These are phyloP conservation scores for Eudyptes chrysolophus DNA, from an alignment of 2,113 vertebrate genomes.

Conservation along the genomic window DNA sequence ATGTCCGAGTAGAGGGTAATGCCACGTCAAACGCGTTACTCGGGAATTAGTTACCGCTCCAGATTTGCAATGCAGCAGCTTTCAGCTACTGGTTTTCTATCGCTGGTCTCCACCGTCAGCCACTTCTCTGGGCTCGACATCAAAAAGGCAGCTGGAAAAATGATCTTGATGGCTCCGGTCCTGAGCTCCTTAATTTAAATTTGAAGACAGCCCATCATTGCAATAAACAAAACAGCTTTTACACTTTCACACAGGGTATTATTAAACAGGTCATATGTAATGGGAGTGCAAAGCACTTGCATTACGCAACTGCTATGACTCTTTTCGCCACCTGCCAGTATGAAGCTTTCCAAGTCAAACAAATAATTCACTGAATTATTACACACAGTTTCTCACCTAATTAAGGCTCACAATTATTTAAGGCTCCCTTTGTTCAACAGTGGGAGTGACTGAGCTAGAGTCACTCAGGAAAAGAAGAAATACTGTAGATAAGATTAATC, in stretches of 20 bases:
- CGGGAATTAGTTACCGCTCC: background rate
- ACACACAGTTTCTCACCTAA: background rate
- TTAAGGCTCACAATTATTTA: constrained; percentile 14
- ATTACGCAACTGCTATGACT: background rate
- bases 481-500: background rate
- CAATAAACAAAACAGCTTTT: background rate
- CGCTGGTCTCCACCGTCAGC: background rate
- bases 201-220: background rate
- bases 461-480: background rate
- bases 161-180: background rate
- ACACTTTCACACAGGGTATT: background rate
- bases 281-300: background rate
- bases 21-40: background rate
- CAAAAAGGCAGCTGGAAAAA: background rate
- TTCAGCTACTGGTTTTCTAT: background rate
- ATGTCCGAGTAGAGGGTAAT: background rate
- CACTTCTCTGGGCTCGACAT: background rate
- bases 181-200: background rate
- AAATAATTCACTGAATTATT: background rate
- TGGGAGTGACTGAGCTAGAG: background rate
- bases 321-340: background rate
- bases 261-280: background rate
- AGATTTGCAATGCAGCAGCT: background rate
- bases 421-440: background rate
- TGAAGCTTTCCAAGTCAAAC: background rate